Base-by-base conservation (phyloP, 2,113 vertebrate species). In the Dicrurus megarhynchus region DNA sequence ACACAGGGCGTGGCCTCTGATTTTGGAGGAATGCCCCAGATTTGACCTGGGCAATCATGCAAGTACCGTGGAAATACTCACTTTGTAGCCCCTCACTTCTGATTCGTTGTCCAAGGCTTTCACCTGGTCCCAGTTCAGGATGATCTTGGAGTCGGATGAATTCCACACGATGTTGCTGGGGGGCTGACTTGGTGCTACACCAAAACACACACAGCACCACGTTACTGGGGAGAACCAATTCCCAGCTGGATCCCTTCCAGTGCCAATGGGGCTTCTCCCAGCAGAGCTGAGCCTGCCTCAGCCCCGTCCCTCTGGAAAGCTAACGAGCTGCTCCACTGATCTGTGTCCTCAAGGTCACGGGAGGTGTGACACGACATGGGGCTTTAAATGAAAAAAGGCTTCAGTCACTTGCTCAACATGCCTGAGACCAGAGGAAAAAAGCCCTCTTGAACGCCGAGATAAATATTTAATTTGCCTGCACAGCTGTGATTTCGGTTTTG, bases 121-220 rank as follows among this genome's bases (percentile, higher is more conserved):
- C 96, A 99, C 99, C 93, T 99, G 99, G 97, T 99, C 99, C 99
- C 99, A 99, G 97, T 99, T 99, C 90, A 99, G 94, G 89, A 99
- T 98, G 82, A 99, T 99, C 98, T 99, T 99, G 96, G 99, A 99
- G 98, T 99, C 98, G 0, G 98, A 99, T 1, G 99, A 98, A 92
- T 99, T 99, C 99, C 99, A 99, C 95, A 99, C 98, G 79, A 99
- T 98, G 97, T 99, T 99, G 95, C 98, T 98, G 0, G 99, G 99
- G 13, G 99, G 99, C 88, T 99, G 99, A 84, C 99, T 99, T 3
- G 99, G 99, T 16, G 99, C 99, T 99, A 32, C 46, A 95, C 69
- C 94, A 87, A 92, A 95, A 95, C 4, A 94, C 0, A 93, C 39
- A 63, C 37, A 88, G 89, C 84, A 63, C 19, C 69, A 64, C 39